Base-by-base conservation (phyloP, 2,888 invertebrate genomes). In the Agonopterix heracliana region DNA sequence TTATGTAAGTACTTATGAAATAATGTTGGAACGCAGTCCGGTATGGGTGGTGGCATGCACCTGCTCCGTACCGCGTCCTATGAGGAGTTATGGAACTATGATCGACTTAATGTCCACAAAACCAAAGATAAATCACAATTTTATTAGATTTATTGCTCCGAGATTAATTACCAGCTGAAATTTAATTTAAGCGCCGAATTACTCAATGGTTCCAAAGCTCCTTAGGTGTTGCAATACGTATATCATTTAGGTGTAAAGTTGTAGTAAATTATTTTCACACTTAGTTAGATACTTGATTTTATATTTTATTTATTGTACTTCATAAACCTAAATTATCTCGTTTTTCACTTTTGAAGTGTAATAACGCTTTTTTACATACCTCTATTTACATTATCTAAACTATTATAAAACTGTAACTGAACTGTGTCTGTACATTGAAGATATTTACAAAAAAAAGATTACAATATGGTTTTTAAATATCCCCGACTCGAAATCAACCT, bases 261-360 rank as follows among this genome's bases (percentile, higher is more conserved):
- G 63, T 87, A 88, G 86, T 87, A 86, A 88, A 86, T 88, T 87
- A 87, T 88, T 87, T 50, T 85, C 83, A 80, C 81, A 78, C 75
- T 86, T 81, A 83, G 80, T 84, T 84, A 88, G 78, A 74, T 73
- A 76, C 73, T 78, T 78, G 75, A 78, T 81, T 81, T 74, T 77
- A 73, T 81, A 79, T 78, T 81, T 79, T 85, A 85, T 86, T 87
- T 82, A 84, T 84, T 85, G 64, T 78, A 74, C 73, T 74, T 75
- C 76, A 68, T 78, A 74, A 72, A 81, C 66, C 79, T 80, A 48
- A 84, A 82, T 82, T 84, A 74, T 76, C 69, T 77, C 67, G 71
- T 74, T 78, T 79, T 77, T 74, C 84, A 82, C 83, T 84, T 84
- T 78, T 81, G 68, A 84, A 85, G 87, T 87, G 85, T 81, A 69